A percentile compares a stretch with the other conserved stretches of the same genome.
These are phyloP conservation scores for Orchestes rusci DNA, from an alignment of 2,888 invertebrate genomes.

Conservation along the genomic window DNA sequence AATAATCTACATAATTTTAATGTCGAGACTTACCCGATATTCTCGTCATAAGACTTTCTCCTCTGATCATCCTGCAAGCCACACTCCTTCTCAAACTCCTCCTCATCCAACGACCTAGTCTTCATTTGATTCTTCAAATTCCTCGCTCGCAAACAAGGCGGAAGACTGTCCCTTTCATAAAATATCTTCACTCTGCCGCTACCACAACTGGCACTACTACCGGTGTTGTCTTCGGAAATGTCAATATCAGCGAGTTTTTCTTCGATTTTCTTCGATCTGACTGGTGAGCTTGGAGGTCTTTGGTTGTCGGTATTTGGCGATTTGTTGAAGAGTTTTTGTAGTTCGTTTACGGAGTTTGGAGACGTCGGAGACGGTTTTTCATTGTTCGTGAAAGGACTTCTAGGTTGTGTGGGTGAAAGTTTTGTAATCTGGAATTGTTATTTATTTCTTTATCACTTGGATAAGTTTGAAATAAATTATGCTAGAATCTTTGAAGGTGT, in stretches of 20 bases:
- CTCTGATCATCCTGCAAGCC: constrained; percentile 42
- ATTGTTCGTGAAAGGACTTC: no score
- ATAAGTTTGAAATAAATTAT: no score
- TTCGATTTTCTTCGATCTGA: background rate
- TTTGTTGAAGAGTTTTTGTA: background rate
- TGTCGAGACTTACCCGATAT: constrained; percentile 21
- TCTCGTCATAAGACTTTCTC: constrained; percentile 54
- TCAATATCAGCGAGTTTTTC: background rate
- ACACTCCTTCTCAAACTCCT: constrained; percentile 64
- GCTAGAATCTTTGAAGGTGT: no score
- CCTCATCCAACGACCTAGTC: constrained; percentile 65
- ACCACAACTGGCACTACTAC: constrained; percentile 1
- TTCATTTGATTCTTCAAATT: constrained; percentile 56
- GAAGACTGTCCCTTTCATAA: constrained; percentile 43
- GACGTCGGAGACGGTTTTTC: no score
- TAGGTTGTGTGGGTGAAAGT: no score
- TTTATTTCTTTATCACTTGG: no score
- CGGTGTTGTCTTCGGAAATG: constrained; percentile 5
- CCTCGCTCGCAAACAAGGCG: constrained; percentile 56
- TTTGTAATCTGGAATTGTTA: no score
- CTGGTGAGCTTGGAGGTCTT: no score
- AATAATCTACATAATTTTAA: no score
- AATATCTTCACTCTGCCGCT: constrained; percentile 22
- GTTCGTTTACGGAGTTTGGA: no score
- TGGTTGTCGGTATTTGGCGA: no score